Base-by-base conservation (phyloP, 2,888 invertebrate species). In the Lycophotia porphyrea region DNA sequence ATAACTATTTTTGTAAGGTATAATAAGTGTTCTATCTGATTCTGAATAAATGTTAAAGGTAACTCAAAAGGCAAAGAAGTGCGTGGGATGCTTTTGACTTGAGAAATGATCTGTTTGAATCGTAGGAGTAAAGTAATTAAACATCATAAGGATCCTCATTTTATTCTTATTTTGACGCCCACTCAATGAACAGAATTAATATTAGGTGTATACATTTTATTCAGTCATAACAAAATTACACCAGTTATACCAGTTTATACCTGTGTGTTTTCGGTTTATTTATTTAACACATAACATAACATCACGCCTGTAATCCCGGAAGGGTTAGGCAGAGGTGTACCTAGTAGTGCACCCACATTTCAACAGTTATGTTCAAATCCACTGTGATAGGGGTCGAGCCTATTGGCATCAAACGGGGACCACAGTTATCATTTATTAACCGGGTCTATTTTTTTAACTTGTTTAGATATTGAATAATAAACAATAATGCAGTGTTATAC, bases 51-150 rank as follows among this genome's bases (percentile, higher is more conserved):
- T 65, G 36, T 61, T 52, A 74, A 24, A 74, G 74, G 66, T 74
- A 74, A 73, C 52, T 58, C 34, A 58, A 64, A 31, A 42, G 64
- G 47, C 47, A 39, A 24, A 24, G 24, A 68, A 5, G 5, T 52
- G 72, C 52, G 78, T 78, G 66, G 78, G 78, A 34, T 18, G 49
- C 4, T 52, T 75, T 81, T 75, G 61, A 67, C 34, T 63, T 63
- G 15, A n/a, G 24, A 67, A 24, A 78, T 44, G 13, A 67, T 47
- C 3, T 39, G 49, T 55, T 58, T 74, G 36, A 39, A 47, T 66
- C 47, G 15, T 64, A 0, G 31, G 60, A 34, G 44, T 31, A 61
- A 39, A 61, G 13, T 31, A 61, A 47, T 63, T 27, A 47, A 61
- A 52, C n/a, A 47, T n/a, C 31, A 5, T 21, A 49, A n/a, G 11